Base-by-base conservation (phyloP, 2,797 vertebrate species). In the Sebastes matsubarae region DNA sequence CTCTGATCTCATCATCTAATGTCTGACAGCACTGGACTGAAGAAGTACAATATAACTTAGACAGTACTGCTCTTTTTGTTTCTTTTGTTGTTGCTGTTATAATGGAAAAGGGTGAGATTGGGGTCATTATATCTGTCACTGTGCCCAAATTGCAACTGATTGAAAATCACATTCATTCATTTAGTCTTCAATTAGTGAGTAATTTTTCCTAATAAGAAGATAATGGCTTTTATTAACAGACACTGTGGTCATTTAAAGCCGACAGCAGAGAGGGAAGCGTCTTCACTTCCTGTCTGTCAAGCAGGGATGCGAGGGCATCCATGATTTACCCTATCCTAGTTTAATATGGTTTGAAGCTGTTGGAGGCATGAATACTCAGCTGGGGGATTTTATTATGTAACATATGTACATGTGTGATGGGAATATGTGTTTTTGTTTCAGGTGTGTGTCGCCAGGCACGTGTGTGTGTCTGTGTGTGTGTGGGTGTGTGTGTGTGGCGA, bases 171-270 rank as follows among this genome's bases (percentile, higher is more conserved):
- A 71, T 57, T 50, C 10, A 60, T 68, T 78, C 24, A 76, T 82
- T 64, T 68, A 42, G 25, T 68, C 67, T 68, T 86, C 54, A 79
- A 74, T 80, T 68, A 46, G 64, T 13, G 32, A 65, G 16, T 72
- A 42, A 60, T 85, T 65, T 65, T 1, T 67, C 16, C 30, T 79
- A 78, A 72, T 84, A 25, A 78, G 5, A 74, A 84, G 50, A 80
- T 69, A 61, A 74, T 77, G 42, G 13, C 30, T 63, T 69, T 60
- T 59, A 80, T 78, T 78, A 71, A 83, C 25, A 70, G 58, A 68
- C 10, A 42, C 6, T 25, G 38, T 8, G 30, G 60, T 34, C 77
- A 50, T 79, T 77, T 69, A 73, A 79, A 75, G 63, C 29, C 24
- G 54, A 65, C 67, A 83, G 50, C 27, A 60, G 59, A 73, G 42